Evolutionary conservation across 2,113 vertebrate species (phyloP).

Genomic region (Notothenia coriiceps): DNA sequence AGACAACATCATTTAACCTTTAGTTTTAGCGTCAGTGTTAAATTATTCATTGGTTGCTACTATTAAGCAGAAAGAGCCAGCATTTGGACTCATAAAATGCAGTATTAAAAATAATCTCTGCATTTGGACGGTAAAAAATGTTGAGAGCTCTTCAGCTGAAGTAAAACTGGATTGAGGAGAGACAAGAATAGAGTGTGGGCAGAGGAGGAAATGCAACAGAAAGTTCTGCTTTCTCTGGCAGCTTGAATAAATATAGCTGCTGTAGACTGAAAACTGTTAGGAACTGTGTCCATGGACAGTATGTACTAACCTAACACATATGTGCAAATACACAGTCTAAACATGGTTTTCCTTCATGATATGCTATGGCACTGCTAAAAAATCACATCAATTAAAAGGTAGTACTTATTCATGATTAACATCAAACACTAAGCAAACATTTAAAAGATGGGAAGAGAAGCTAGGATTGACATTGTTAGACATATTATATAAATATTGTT

Average conservation of each 20-base stretch:
- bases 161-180: constrained; percentile 1
- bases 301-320: neutral
- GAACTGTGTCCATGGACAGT: neutral
- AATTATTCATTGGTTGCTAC: constrained; percentile 15
- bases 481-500: neutral
- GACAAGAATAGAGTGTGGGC: constrained; percentile 17
- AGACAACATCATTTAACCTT: constrained; percentile 9
- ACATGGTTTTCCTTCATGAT: neutral
- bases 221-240: constrained; percentile 24
- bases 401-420: neutral
- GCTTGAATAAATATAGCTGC: constrained; percentile 5
- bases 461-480: too few relatives aligned
- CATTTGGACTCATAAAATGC: constrained; percentile 3
- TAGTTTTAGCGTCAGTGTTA: constrained; percentile 3
- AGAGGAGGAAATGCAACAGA: constrained; percentile 20
- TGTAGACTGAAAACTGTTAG: neutral
- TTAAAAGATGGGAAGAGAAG: neutral
- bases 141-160: neutral
- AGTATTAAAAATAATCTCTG: neutral
- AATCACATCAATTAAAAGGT: neutral
- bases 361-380: neutral
- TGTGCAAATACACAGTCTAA: constrained; percentile 11
- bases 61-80: constrained; percentile 2
- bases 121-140: neutral
- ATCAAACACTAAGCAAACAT: neutral